Base-by-base conservation (phyloP, 2,113 vertebrate genomes). In the Clarias gariepinus region DNA sequence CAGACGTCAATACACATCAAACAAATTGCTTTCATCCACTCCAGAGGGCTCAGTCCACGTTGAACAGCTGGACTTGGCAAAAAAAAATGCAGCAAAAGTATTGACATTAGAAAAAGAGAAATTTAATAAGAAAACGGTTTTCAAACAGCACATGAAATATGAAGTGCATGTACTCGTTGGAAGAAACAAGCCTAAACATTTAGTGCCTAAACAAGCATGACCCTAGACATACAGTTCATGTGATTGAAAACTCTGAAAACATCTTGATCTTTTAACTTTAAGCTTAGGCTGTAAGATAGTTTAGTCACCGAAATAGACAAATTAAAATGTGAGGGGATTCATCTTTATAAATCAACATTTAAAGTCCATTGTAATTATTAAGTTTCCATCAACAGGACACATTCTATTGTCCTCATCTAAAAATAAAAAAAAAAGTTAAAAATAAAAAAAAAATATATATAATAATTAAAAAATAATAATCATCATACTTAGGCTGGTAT, bases 11-110 rank as follows among this genome's bases (percentile, higher is more conserved):
- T 73, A 47, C 13, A 30, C 83, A 81, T 82, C 78, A 73, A 84
- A 82, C 58, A 84, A 84, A 80, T 87, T n/a, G 68, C 58, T 73
- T 84, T 84, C 71, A 66, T 71, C 53, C 53, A 36, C 25, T 33
- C 28, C 2, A 25, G n/a, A 66, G 13, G 12, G 41, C 47, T 60
- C 30, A 23, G 71, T 78, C 28, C 21, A 61, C 61, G 18, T 61
- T 36, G 57, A 77, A 85, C 53, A 9, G 23, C 58, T 47, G 58
- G 25, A 77, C 1, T 41, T n/a, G 36, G 15, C 71, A 77, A 16
- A 15, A 73, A 47, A 47, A 47, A 47, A 47, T 47, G 69, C 84
- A 25, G 74, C 79, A 55, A 66, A 85, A 68, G 0, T 61, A 60
- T 7, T 63, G 25, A 61, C 33, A 52, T 52, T 28, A 28, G 47